These are phyloP conservation scores for Leptodactylus fuscus DNA, from an alignment of 2,113 vertebrate species.

Conservation along the genomic window DNA sequence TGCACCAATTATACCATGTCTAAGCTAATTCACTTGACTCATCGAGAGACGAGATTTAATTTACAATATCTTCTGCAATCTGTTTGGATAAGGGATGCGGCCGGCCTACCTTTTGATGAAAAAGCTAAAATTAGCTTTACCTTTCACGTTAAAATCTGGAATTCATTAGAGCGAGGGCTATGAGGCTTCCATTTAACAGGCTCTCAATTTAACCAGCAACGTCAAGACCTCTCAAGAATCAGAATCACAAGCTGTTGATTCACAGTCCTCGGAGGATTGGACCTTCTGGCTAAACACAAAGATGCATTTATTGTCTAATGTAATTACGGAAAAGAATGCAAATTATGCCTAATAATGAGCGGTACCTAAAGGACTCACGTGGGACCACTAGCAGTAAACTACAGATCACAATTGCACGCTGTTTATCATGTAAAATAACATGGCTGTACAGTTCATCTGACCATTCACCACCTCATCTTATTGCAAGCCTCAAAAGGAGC, in stretches of 20 bases:
- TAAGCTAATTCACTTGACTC: not conserved
- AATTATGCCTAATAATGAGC: not conserved
- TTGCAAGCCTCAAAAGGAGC: too few relatives aligned
- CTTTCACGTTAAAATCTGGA: slow-evolving; percentile 7
- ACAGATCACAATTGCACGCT: not conserved
- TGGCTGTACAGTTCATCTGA: not conserved
- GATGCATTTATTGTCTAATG: not conserved
- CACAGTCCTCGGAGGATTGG: slow-evolving; percentile 17
- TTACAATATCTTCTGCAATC: slow-evolving; percentile 17
- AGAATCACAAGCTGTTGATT: slow-evolving; percentile 37
- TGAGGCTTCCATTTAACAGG: not conserved
- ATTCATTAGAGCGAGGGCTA: slow-evolving; percentile 12
- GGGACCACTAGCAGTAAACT: not conserved
- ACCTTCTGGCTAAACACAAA: slow-evolving; percentile 26
- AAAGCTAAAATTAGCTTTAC: slow-evolving; percentile 41
- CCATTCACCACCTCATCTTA: too few relatives aligned
- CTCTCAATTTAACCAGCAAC: slow-evolving; percentile 32
- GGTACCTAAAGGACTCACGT: not conserved
- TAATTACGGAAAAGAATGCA: slow-evolving; percentile 13
- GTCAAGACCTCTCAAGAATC: slow-evolving; percentile 26
- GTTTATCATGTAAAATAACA: not conserved
- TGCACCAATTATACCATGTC: slow-evolving; percentile 18
- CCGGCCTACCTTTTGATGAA: slow-evolving; percentile 21
- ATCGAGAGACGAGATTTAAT: slow-evolving; percentile 34
- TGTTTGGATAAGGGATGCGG: not conserved